Conservation (phyloP, 1,140 invertebrate species). For the Atopsyche davidsoni region DNA sequence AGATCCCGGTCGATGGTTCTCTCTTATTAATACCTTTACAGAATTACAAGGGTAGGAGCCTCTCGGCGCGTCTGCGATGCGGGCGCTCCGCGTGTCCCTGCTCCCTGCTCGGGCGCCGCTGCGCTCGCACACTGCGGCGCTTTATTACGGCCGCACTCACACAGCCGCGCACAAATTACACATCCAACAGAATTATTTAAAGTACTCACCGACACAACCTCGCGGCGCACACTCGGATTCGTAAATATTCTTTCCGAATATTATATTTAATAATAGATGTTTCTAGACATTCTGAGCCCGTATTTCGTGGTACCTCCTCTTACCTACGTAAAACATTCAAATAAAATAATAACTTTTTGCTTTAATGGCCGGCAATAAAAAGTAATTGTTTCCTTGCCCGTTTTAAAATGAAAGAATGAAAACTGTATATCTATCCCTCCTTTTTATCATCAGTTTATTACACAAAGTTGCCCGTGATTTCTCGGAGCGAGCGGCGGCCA, state of each 20-base stretch:
- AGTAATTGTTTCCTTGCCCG: slow-evolving; percentile 28
- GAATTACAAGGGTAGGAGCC: too few species aligned
- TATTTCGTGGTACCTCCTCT: slow-evolving; percentile 21
- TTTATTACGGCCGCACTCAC: too few species aligned
- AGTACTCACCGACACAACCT: too few species aligned
- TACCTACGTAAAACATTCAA: slow-evolving; percentile 29
- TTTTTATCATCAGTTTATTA: slow-evolving; percentile 22
- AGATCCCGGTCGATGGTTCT: too few species aligned
- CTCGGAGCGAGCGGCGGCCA: slow-evolving; percentile 11
- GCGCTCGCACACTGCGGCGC: too few species aligned
- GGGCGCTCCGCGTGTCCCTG: too few species aligned
- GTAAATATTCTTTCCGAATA: slow-evolving; percentile 19
- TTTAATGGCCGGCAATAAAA: slow-evolving; percentile 29
- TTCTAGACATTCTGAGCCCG: slow-evolving; percentile 11
- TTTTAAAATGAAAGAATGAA: slow-evolving; percentile 28
- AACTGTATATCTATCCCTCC: slow-evolving; percentile 19
- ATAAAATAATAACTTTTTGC: slow-evolving; percentile 29
- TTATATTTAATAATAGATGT: slow-evolving; percentile 25
- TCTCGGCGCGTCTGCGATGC: too few species aligned
- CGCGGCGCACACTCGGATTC: neutral
- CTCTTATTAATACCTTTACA: too few species aligned
- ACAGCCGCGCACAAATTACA: too few species aligned
- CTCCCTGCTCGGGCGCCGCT: too few species aligned
- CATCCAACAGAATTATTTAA: too few species aligned
- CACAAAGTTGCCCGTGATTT: slow-evolving; percentile 16